Evolutionary conservation across 2,797 vertebrate species (phyloP), one percentile per base, ranked within the genome.

Genomic region (Botia kubotai): DNA sequence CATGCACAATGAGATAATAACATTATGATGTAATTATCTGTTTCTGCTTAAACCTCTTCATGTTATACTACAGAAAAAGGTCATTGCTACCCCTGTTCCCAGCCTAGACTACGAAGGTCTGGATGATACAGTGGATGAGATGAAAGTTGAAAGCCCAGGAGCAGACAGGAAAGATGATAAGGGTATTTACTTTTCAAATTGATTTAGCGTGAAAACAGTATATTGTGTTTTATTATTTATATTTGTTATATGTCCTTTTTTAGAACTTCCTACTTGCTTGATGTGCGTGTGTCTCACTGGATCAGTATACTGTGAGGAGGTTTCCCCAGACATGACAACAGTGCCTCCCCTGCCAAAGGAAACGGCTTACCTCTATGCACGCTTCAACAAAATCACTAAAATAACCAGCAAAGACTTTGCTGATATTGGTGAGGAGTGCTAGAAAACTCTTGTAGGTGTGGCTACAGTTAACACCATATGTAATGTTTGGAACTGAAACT

Each of bases 291-390:
- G 97, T 87, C 90, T 98, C 86, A 96, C 91, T 23, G 95, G 96
- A 43, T 98, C 96, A 0, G 96, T 98, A 48, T 98, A 98, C 90
- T 98, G 97, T 16, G 96, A 98, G 90, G 96, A 98, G 84, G 89
- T 94, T 63, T 84, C 72, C 6, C 95, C 96, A 4, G 95, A 96
- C 71, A 95, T 97, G 53, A 93, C 94, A 63, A 50, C 87, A 0
- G 93, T 98, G 29, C 97, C 97, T 2, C 85, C 95, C 0, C 89
- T 98, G 89, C 96, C 96, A 77, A 98, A 95, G 87, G 96, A 98
- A 88, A 98, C 97, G 0, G 89, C 93, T 0, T 96, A 97, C 16
- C 93, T 99, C 1, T 98, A 98, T 1, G 96, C 97, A 46, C 93
- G 96, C 76, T 98, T 96, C 90, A 98, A 98, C 92, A 96, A 95